Evolutionary conservation across 2,113 vertebrate species (phyloP).

Genomic region (Centropus unirufus): DNA sequence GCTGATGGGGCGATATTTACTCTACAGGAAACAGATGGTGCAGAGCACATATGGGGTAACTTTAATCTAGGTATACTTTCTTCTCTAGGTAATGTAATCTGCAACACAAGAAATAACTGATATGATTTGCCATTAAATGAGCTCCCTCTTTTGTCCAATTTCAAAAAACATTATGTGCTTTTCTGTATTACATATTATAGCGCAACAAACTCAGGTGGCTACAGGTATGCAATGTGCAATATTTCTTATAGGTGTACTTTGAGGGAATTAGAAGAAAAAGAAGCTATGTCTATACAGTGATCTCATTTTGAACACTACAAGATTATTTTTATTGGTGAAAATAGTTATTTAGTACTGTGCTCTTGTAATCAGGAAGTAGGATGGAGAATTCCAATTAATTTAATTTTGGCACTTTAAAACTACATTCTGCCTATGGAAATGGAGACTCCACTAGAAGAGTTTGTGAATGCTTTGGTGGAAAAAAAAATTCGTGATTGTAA

Average conservation of each 20-base stretch:
- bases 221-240: not conserved
- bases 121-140: not conserved
- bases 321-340: not conserved
- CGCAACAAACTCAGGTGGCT: not conserved
- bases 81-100: constrained; percentile 18
- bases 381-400: not conserved
- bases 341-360: not conserved
- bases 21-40: not conserved
- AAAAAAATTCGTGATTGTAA: not conserved
- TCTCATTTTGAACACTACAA: not conserved
- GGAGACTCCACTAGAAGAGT: not conserved
- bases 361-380: not conserved
- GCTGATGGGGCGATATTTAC: not conserved
- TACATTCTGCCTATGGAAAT: not conserved
- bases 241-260: not conserved
- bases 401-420: not conserved
- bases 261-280: not conserved
- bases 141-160: not conserved
- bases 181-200: not conserved
- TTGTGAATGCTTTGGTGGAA: not conserved
- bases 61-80: not conserved
- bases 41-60: not conserved
- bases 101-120: not conserved
- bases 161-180: not conserved
- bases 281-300: not conserved